Base-by-base conservation (phyloP, 2,888 invertebrate species). In the Leptopilina myrica region DNA sequence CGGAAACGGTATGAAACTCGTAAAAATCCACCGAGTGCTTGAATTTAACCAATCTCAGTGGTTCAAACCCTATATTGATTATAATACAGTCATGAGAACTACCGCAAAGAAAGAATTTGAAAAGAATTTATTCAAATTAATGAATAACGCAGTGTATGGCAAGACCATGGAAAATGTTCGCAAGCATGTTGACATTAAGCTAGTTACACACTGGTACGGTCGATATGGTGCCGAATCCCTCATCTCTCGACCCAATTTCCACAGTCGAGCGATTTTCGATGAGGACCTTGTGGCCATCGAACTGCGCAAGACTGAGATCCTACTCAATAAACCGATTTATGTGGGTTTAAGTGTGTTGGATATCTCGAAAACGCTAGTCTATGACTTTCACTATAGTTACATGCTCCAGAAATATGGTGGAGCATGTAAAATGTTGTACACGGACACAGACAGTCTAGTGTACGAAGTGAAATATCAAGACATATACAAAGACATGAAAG, bases 161-260 rank as follows among this genome's bases (percentile, higher is more conserved):
- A 49, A 49, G 49, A 49, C 49, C 11, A 49, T 49, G 49, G 49
- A 49, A 49, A 92, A 92, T 86, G 88, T 91, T 12, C 81, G 89
- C 53, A 92, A 92, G 64, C 84, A 87, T 80, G 84, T 87, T 15
- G 87, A 90, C 82, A 85, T 93, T 0, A 86, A 85, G 82, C 66
- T 88, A 5, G 78, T 85, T 9, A 84, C 82, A 4, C 59, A 84
- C 40, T 88, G 87, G 86, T 81, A 85, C 20, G 85, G 84, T 3
- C n/a, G 82, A 9, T 81, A 81, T 62, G 88, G 87, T 20, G 89
- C 85, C 5, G 84, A 86, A 82, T 76, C 79, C 2, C 78, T 81
- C 5, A 85, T 88, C 5, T 64, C 84, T 6, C 81, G 82, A 80
- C 85, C 89, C 0, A 88, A 90, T 82, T 91, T 90, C 83, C 87